Base-by-base conservation (phyloP, 2,113 vertebrate species). In the Passerina amoena region DNA sequence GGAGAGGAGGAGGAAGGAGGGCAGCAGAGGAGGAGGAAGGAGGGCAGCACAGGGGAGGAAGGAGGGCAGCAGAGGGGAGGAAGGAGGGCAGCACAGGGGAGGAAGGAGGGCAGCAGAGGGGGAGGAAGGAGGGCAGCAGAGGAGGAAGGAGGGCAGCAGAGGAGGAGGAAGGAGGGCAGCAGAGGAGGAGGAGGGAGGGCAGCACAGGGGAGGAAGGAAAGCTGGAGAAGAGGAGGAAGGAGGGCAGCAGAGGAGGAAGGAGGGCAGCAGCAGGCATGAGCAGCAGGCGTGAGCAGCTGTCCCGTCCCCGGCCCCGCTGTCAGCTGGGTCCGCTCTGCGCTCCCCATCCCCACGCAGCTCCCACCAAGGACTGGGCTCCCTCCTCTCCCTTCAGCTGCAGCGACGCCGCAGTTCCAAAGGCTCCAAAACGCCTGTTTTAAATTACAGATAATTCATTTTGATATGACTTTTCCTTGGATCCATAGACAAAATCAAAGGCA, bases 401-500 rank as follows among this genome's bases (percentile, higher is more conserved):
- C 79, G 19, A 20, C 6, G 3, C 81, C 11, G 87, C 48, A 3
- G 11, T 31, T 45, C 30, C 33, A 28, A 75, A 85, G 66, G 60
- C 31, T 90, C 85, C 61, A 27, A 45, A 51, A 22, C 6, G 57
- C 78, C 27, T 91, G 90, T 65, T 93, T 97, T 94, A 87, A 82
- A 84, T 96, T 91, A 88, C 45, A 56, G 66, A 40, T 81, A 88
- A 86, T 90, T 94, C 60, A 18, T 78, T 89, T 92, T 61, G 61
- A 72, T 95, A 56, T 0, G 53, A 51, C 53, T 84, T 90, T 81
- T 79, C 48, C 82, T 88, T 72, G 78, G 88, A 53, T 70, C 64
- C 33, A 2, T 51, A 69, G 73, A 61, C 47, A 27, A 53, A 86
- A 86, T 82, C 89, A 66, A 90, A 97, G 84, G 72, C 91, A 92